phyloP scores from a whole-genome alignment of 2,888 invertebrate genomes.

The Arge pagana region DNA sequence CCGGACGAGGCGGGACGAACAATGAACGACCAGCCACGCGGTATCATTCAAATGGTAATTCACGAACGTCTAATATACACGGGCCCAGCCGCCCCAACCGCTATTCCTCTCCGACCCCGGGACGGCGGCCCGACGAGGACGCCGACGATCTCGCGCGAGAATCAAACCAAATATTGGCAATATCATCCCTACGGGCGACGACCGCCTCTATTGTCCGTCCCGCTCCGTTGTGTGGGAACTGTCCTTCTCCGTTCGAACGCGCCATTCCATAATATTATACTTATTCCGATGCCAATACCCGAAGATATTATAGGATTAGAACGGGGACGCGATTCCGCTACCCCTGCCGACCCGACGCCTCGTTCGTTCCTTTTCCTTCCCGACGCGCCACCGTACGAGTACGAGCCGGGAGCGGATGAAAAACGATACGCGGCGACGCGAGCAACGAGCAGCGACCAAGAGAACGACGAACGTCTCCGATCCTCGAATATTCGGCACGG shows the following conservation, averaged over 20 bases:
- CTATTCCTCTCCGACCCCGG: no score
- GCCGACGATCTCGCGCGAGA: slow-evolving; percentile 39
- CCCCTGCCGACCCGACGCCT: neutral
- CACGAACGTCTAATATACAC: slow-evolving; percentile 48
- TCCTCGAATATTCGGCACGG: neutral
- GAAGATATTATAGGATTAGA: slow-evolving; percentile 49
- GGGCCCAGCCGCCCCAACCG: slow-evolving; percentile 6
- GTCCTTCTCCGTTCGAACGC: slow-evolving; percentile 46
- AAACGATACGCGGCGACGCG: neutral
- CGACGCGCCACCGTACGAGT: neutral
- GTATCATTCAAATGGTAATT: slow-evolving; percentile 55
- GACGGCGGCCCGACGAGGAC: slow-evolving; percentile 15
- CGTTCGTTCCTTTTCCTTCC: neutral
- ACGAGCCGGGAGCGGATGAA: neutral
- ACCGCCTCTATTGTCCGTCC: slow-evolving; percentile 36
- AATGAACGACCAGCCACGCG: slow-evolving; percentile 44
- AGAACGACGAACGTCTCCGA: neutral
- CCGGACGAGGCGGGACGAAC: slow-evolving; percentile 34
- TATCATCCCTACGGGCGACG: slow-evolving; percentile 48
- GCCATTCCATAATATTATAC: slow-evolving; percentile 43
- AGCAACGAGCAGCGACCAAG: neutral
- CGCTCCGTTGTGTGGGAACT: slow-evolving; percentile 37
- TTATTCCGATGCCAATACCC: slow-evolving; percentile 39
- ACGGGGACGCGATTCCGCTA: slow-evolving; percentile 24
- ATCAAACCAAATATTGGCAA: slow-evolving; percentile 59